A percentile compares a stretch with the other conserved stretches of the same genome.
Conservation (phyloP, 2,888 invertebrate genomes). For the Drosophila kanekoi region DNA sequence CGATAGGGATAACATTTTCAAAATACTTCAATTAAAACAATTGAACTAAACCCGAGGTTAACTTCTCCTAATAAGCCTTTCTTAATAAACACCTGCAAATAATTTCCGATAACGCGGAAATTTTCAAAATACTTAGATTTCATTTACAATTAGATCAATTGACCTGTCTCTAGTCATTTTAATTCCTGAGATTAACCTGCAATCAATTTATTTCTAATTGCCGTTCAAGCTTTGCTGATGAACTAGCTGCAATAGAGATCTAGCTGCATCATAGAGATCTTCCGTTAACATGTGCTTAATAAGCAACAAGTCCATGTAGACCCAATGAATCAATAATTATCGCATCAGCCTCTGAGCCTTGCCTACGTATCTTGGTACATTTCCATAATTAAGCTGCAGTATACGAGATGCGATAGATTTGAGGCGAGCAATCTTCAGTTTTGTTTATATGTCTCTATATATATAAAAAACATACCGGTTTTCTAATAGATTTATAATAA, state of each 20-base stretch:
- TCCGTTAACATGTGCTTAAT: not conserved
- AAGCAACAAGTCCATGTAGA: not conserved
- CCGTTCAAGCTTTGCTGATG: not conserved
- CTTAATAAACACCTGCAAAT: not conserved
- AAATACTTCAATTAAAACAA: no score
- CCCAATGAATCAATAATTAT: not conserved
- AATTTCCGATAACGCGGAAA: not conserved
- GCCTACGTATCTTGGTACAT: slow-evolving; percentile 22
- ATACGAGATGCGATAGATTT: slow-evolving; percentile 11
- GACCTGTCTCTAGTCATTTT: not conserved
- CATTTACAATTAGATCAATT: not conserved
- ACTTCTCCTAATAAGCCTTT: no score
- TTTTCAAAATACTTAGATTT: not conserved
- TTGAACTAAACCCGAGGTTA: no score
- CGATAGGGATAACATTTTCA: no score
- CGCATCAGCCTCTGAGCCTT: not conserved
- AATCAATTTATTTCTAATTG: not conserved
- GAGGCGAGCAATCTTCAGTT: slow-evolving; percentile 4
- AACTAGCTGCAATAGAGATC: no score
- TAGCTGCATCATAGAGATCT: not conserved
- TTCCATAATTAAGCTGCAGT: slow-evolving; percentile 31
- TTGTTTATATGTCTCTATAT: slow-evolving; percentile 14
- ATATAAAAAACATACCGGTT: slow-evolving; percentile 39
- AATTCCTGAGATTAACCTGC: not conserved
- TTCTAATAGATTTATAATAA: slow-evolving; percentile 24